Evolutionary conservation across 1,140 invertebrate species (phyloP).

Genomic region (Macrotrachela quadricornifera): DNA sequence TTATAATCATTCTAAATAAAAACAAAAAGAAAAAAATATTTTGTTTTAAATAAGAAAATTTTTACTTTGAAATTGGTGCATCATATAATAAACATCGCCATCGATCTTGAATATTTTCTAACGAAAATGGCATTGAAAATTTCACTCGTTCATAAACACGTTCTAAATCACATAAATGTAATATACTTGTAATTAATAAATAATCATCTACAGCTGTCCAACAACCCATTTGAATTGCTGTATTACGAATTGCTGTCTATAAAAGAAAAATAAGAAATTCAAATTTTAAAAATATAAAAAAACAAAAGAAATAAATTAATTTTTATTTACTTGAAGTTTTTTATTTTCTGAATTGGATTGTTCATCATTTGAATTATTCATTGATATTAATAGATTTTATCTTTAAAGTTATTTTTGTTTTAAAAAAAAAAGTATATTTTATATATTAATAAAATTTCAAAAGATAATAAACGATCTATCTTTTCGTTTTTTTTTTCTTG

Average conservation of each 20-base stretch:
- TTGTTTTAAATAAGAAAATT: not conserved
- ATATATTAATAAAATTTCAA: no score
- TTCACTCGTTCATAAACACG: constrained; percentile 72
- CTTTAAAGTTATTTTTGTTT: no score
- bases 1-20: no score
- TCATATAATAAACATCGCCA: constrained; percentile 90
- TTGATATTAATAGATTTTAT: no score
- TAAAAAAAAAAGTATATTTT: no score
- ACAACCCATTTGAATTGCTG: constrained; percentile 39
- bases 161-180: constrained; percentile 58
- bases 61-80: constrained; percentile 40
- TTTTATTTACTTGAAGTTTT: no score
- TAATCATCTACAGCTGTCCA: constrained; percentile 95
- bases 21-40: not conserved
- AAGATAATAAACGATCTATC: no score
- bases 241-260: not conserved
- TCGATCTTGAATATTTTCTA: constrained; percentile 74
- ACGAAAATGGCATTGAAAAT: constrained; percentile 79
- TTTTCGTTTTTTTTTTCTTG: no score
- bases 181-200: constrained; percentile 68
- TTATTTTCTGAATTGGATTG: no score
- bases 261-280: not conserved
- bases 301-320: no score
- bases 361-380: no score
- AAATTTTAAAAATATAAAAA: no score